Conservation (phyloP, 1,140 invertebrate species). For the Battus philenor region DNA sequence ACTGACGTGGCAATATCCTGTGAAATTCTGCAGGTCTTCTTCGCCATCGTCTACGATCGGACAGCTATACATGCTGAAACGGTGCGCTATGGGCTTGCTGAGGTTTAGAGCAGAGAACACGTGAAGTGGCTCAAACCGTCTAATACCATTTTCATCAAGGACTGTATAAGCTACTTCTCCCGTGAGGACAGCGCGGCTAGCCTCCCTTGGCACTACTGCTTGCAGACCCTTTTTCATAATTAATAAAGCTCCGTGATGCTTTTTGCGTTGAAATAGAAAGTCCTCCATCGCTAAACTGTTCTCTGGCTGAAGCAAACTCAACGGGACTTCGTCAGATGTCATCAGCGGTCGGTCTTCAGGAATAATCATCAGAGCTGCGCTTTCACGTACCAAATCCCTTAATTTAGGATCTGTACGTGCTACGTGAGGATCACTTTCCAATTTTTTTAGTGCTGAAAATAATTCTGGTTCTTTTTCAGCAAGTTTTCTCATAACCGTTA, state of each 20-base stretch:
- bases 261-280: constrained; percentile 79
- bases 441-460: constrained; percentile 76
- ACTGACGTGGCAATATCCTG: constrained; percentile 67
- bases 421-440: constrained; percentile 80
- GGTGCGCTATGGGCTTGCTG: constrained; percentile 78
- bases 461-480: constrained; percentile 81
- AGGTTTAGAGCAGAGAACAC: constrained; percentile 83
- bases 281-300: constrained; percentile 86
- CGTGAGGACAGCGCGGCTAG: constrained; percentile 82
- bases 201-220: constrained; percentile 85
- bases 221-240: constrained; percentile 87
- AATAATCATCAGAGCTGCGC: constrained; percentile 82
- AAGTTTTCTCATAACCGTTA: constrained; percentile 84
- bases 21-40: constrained; percentile 61
- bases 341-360: constrained; percentile 79
- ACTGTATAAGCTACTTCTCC: constrained; percentile 86
- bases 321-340: constrained; percentile 81
- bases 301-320: constrained; percentile 78
- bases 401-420: constrained; percentile 81
- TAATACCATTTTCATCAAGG: constrained; percentile 85
- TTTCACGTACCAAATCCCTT: constrained; percentile 82
- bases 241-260: constrained; percentile 79
- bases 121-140: constrained; percentile 85
- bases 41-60: constrained; percentile 77
- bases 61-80: constrained; percentile 81